Evolutionary conservation across 2,888 invertebrate species (phyloP), one percentile per base, ranked within the genome.

Genomic region (Tribolium freemani): DNA sequence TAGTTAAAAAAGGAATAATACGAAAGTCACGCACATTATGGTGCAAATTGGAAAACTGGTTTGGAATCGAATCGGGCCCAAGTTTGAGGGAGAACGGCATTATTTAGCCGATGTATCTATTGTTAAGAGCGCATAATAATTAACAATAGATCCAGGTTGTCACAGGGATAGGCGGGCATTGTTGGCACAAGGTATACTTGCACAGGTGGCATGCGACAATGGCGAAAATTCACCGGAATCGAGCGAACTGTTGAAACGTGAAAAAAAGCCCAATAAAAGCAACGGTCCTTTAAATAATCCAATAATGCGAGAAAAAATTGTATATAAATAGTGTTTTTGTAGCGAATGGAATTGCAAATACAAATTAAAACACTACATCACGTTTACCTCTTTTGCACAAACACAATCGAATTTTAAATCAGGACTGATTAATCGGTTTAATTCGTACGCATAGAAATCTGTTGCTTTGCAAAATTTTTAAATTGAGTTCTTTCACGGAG

Each of bases 121-220:
- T 57, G 57, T 57, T 13, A 57, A 38, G 2, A 9, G 44, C 57
- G 44, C 57, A 57, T 57, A 57, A 51, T 51, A 71, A 74, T 72
- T 71, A 76, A 76, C 73, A 74, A 72, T 74, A 76, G 76, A 72
- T 71, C 71, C 57, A 50, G 69, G 60, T 48, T 69, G 68, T 71
- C 72, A 71, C 26, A 54, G 60, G 70, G 70, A 72, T 58, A 71
- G 60, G 72, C 54, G 31, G 50, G 46, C 10, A 60, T 46, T 60
- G 60, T 16, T 60, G 6, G 10, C 16, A 31, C 11, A 31, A 56
- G 31, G 56, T 10, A 53, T 16, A 48, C 48, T 30, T 60, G 60
- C 60, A 60, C 48, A 60, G 60, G 60, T 60, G 60, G 51, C 21
- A 8, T 20, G 16, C 21, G 21, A 20, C 30, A 10, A 54, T 30